Conservation (phyloP, 2,113 vertebrate genomes). For the Cryptomyrus ogoouensis region DNA sequence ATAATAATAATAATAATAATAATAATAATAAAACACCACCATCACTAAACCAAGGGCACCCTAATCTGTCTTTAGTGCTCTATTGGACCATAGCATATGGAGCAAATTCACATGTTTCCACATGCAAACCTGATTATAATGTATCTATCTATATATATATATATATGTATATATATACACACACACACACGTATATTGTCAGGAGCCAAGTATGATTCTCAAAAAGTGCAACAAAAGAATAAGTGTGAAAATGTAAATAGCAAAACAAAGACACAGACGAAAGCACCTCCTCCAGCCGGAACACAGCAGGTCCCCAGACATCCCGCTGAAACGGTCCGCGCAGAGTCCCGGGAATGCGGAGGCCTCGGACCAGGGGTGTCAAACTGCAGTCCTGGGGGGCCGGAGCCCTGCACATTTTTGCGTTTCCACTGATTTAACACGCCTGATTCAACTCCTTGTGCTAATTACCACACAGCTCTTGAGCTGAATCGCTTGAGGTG, state of each 20-base stretch:
- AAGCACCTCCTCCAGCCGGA: background rate
- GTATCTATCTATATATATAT: background rate
- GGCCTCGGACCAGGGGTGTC: background rate
- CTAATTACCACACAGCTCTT: no score
- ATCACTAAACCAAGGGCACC: background rate
- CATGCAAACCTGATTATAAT: background rate
- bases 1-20: background rate
- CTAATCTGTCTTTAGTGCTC: background rate
- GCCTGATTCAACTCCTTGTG: no score
- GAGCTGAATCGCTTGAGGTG: no score
- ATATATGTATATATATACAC: no score
- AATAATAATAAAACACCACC: background rate
- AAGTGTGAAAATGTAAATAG: background rate
- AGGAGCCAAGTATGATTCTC: background rate
- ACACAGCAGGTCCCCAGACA: background rate
- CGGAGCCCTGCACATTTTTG: no score
- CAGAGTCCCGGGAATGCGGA: background rate
- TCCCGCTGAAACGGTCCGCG: background rate
- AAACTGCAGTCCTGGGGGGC: no score
- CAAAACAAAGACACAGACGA: background rate
- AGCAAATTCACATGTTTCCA: background rate
- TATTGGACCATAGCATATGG: background rate
- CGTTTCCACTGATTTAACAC: no score
- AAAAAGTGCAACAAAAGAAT: background rate
- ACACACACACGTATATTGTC: background rate